Percentiles rank a stretch among this genome's conserved stretches.
phyloP scores from a whole-genome alignment of 1,140 invertebrate genomes.

The Chymomyza costata region DNA sequence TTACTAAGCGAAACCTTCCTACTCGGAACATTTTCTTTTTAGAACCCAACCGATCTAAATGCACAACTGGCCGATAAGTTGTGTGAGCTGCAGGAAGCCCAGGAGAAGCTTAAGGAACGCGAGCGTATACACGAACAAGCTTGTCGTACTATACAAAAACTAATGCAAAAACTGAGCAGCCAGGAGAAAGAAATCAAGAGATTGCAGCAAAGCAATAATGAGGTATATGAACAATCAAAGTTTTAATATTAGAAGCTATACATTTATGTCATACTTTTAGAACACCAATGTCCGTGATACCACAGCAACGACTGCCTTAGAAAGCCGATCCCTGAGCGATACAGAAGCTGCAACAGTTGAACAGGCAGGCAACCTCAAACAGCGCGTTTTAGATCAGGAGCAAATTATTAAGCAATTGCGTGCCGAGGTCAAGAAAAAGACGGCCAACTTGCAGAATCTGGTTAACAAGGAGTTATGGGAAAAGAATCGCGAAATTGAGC shows the following conservation, averaged over 20 bases:
- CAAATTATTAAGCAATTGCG: slow-evolving; percentile 77
- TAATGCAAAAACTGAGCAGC: slow-evolving; percentile 60
- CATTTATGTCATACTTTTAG: slow-evolving; percentile 12
- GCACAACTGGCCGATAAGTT: slow-evolving; percentile 54
- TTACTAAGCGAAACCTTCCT: no score
- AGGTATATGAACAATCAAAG: slow-evolving; percentile 19
- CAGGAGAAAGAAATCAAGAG: slow-evolving; percentile 54
- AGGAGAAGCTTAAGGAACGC: slow-evolving; percentile 53
- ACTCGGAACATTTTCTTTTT: no score
- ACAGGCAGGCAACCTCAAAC: slow-evolving; percentile 43
- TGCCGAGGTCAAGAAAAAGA: slow-evolving; percentile 79
- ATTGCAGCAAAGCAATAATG: slow-evolving; percentile 16
- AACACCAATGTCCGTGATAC: slow-evolving; percentile 12
- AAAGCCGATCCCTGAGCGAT: slow-evolving; percentile 48
- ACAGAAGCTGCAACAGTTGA: slow-evolving; percentile 38
- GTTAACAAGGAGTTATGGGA: slow-evolving; percentile 84
- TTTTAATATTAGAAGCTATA: not conserved
- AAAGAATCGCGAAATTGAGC: slow-evolving; percentile 83
- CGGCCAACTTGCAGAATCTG: slow-evolving; percentile 80
- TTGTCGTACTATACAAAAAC: slow-evolving; percentile 60
- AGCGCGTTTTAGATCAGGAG: slow-evolving; percentile 48
- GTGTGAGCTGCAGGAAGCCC: slow-evolving; percentile 54
- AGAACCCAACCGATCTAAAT: slow-evolving; percentile 26
- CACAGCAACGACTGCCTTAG: slow-evolving; percentile 6
- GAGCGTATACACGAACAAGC: slow-evolving; percentile 57